Conservation (phyloP, 2,797 vertebrate genomes). For the Euphonia xanthogaster region DNA sequence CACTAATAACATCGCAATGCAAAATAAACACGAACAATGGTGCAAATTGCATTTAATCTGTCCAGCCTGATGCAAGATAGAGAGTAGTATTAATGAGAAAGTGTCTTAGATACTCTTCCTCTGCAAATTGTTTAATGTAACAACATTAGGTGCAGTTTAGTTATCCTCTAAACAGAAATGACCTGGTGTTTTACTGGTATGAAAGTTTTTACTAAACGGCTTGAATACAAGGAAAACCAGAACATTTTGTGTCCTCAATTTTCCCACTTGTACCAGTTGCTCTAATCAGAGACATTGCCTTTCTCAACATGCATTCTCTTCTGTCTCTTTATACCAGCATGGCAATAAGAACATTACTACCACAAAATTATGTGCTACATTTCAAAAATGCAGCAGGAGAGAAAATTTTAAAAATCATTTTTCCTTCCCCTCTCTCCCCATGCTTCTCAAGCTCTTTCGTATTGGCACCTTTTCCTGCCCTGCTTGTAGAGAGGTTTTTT, state of each 20-base stretch:
- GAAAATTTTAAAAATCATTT: background rate
- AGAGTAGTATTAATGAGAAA: background rate
- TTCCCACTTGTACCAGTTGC: background rate
- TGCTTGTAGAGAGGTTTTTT: background rate
- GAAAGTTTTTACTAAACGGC: background rate
- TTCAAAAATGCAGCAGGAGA: background rate
- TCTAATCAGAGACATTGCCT: background rate
- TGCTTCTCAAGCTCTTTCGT: background rate
- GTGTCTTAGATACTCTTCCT: background rate
- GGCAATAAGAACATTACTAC: background rate
- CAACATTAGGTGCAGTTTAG: background rate
- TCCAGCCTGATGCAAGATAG: background rate
- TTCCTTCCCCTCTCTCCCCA: background rate
- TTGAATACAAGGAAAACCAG: background rate
- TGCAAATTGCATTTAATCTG: background rate
- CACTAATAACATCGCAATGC: background rate
- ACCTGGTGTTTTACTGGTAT: background rate
- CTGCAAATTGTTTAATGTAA: background rate
- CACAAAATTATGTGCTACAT: background rate
- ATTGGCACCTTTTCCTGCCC: background rate
- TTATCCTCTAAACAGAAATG: background rate
- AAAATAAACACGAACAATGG: background rate
- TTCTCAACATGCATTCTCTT: background rate
- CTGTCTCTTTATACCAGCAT: background rate
- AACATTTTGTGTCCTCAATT: background rate